Conservation (phyloP, 1,140 invertebrate genomes). For the Drosophila ananassae region DNA sequence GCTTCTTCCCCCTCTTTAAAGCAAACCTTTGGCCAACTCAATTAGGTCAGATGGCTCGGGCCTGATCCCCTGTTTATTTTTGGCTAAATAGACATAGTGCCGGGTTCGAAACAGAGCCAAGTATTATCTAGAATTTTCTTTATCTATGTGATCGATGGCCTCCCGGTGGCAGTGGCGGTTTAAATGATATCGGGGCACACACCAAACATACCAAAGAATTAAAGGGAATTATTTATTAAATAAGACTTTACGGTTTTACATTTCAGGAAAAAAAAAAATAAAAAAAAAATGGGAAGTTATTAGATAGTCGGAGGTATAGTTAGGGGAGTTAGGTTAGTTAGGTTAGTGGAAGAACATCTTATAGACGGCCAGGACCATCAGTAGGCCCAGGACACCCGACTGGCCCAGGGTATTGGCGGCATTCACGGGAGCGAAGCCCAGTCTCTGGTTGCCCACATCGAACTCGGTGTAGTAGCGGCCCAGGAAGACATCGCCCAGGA, state of each 20-base stretch:
- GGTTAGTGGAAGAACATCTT: not conserved
- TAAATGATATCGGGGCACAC: not conserved
- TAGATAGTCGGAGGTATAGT: not conserved
- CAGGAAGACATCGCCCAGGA: constrained; percentile 87
- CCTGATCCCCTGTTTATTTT: constrained; percentile 15
- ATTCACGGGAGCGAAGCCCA: constrained; percentile 86
- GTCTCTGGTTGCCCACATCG: constrained; percentile 88
- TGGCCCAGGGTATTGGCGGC: constrained; percentile 3
- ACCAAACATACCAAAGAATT: not conserved
- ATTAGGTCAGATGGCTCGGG: constrained; percentile 12
- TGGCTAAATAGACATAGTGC: constrained; percentile 9
- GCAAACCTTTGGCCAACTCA: constrained; percentile 32
- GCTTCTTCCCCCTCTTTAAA: not conserved
- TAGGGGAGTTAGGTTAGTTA: not conserved
- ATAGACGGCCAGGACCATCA: not conserved
- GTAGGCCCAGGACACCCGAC: constrained; percentile 1
- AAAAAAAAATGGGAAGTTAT: not conserved
- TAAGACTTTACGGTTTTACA: not conserved
- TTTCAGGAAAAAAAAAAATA: not conserved
- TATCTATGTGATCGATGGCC: constrained; percentile 23
- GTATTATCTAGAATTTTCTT: constrained; percentile 5
- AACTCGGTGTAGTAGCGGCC: constrained; percentile 89
- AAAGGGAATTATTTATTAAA: not conserved
- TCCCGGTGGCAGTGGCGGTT: not conserved
- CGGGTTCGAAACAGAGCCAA: not conserved